phyloP scores from a whole-genome alignment of 2,888 invertebrate genomes.

The Coenonympha glycerion region DNA sequence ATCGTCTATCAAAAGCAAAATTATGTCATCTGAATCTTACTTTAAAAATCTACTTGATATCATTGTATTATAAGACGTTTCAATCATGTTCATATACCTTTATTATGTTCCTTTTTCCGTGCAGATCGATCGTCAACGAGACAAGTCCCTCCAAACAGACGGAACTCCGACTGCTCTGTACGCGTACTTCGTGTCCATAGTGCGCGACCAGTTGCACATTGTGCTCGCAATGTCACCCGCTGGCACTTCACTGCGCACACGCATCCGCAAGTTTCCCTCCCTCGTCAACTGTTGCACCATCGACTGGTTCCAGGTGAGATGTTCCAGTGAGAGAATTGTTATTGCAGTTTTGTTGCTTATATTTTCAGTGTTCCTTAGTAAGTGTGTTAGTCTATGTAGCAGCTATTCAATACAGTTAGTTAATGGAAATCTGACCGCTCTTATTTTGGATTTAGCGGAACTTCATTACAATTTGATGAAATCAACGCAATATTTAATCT shows the following conservation, averaged over 20 bases:
- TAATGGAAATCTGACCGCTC: too few species aligned
- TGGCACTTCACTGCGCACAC: slow-evolving; percentile 87
- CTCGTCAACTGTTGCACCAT: slow-evolving; percentile 97
- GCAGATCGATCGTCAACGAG: slow-evolving; percentile 89
- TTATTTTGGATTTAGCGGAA: too few species aligned
- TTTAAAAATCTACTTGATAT: not conserved
- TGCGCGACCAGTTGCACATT: slow-evolving; percentile 92
- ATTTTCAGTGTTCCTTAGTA: too few species aligned
- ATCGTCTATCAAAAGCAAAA: too few species aligned
- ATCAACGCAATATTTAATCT: too few species aligned
- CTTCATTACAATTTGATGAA: too few species aligned
- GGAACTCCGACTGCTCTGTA: slow-evolving; percentile 93
- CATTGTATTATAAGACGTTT: not conserved
- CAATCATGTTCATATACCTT: not conserved
- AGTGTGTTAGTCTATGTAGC: too few species aligned
- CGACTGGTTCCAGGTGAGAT: slow-evolving; percentile 89
- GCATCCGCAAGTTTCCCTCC: slow-evolving; percentile 92
- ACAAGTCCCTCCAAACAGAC: slow-evolving; percentile 91
- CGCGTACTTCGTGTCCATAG: slow-evolving; percentile 91
- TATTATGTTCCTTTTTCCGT: not conserved
- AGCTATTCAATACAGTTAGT: too few species aligned
- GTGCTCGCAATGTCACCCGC: slow-evolving; percentile 94
- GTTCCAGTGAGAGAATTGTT: too few species aligned
- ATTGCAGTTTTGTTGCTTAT: not conserved
- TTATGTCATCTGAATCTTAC: too few species aligned